Evolutionary conservation across 2,888 invertebrate species (phyloP).

Genomic region (Ophion obscuratus): DNA sequence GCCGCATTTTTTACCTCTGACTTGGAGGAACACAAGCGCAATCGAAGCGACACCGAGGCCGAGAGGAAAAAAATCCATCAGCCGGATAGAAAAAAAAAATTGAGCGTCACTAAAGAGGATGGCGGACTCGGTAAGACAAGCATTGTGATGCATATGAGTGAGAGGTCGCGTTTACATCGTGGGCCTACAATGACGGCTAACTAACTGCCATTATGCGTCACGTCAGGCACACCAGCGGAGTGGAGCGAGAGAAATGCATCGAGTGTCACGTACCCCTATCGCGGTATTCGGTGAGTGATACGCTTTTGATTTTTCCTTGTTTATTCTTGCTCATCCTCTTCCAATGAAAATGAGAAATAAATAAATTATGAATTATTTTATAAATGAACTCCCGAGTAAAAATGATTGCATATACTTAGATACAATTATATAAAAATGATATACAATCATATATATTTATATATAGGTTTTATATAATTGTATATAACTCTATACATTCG

Average conservation of each 20-base stretch:
- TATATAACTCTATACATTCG: too few relatives aligned
- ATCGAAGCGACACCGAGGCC: slow-evolving; percentile 4
- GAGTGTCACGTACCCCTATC: slow-evolving; percentile 48
- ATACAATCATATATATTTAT: too few relatives aligned
- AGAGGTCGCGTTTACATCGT: slow-evolving; percentile 67
- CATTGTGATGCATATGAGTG: slow-evolving; percentile 79
- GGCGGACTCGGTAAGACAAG: slow-evolving; percentile 73
- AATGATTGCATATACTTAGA: too few relatives aligned
- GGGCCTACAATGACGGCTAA: slow-evolving; percentile 79
- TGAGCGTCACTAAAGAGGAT: slow-evolving; percentile 77
- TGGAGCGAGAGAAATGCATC: slow-evolving; percentile 34
- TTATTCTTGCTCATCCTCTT: neutral
- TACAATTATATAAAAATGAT: too few relatives aligned
- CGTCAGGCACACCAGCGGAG: slow-evolving; percentile 37
- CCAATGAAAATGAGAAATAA: neutral
- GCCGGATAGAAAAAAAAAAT: slow-evolving; percentile 51
- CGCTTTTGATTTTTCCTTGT: slow-evolving; percentile 61
- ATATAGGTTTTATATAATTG: too few relatives aligned
- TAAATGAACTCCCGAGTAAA: too few relatives aligned
- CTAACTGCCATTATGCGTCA: slow-evolving; percentile 78
- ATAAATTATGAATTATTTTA: too few relatives aligned
- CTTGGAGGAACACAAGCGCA: slow-evolving; percentile 8
- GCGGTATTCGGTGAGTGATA: slow-evolving; percentile 47
- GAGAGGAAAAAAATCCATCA: slow-evolving; percentile 30
- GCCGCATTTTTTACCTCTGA: slow-evolving; percentile 29